A percentile compares a stretch with the other conserved stretches of the same genome.
These are phyloP conservation scores for Leiothrix lutea DNA, from an alignment of 2,113 vertebrate genomes.

Conservation along the genomic window DNA sequence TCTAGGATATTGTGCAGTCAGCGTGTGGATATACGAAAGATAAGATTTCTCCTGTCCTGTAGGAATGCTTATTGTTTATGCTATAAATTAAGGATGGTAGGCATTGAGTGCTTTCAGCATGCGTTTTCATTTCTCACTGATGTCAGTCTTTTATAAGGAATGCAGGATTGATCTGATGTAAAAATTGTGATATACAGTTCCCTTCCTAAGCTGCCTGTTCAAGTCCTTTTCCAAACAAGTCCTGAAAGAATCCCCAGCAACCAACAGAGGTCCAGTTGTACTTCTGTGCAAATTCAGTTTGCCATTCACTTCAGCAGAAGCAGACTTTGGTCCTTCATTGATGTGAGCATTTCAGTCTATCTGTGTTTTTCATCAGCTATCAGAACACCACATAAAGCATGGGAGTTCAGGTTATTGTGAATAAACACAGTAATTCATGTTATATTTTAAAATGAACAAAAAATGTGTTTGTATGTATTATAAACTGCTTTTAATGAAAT, in stretches of 20 bases:
- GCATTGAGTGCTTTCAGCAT: background rate
- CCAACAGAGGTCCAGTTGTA: background rate
- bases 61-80: background rate
- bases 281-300: background rate
- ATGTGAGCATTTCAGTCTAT: background rate
- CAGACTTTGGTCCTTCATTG: background rate
- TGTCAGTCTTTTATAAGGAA: background rate
- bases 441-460: background rate
- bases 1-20: slow-evolving; percentile 8
- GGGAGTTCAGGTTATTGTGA: background rate
- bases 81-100: background rate
- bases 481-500: background rate
- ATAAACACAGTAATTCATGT: background rate
- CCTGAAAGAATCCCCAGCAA: background rate
- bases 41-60: background rate
- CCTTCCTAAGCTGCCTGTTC: background rate
- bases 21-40: background rate
- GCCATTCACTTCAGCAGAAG: background rate
- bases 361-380: background rate
- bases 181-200: background rate
- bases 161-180: background rate
- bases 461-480: background rate
- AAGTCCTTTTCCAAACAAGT: background rate
- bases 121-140: background rate
- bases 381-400: background rate